phyloP scores from a whole-genome alignment of 1,140 invertebrate species.

The Pectinophora gossypiella region DNA sequence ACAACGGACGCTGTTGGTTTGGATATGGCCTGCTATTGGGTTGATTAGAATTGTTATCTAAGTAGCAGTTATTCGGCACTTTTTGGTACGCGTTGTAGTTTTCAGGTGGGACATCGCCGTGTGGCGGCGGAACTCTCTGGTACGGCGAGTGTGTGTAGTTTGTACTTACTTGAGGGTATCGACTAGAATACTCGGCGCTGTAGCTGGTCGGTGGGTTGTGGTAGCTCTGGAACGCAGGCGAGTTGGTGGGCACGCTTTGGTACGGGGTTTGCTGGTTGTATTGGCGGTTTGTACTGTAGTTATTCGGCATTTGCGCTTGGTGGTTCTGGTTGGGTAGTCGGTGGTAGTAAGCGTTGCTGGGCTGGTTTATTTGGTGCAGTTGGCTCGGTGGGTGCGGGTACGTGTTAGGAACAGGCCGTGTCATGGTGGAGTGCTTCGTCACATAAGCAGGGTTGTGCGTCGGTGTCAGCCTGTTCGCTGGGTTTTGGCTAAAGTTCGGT shows the following conservation, averaged over 20 bases:
- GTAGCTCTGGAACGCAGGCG: conserved; percentile 62
- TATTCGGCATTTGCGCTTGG: conserved; percentile 10
- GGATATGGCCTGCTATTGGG: conserved; percentile 45
- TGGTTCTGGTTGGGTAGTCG: conserved; percentile 35
- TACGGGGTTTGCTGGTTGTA: conserved; percentile 48
- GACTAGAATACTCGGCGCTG: conserved; percentile 67
- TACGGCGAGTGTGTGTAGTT: conserved; percentile 70
- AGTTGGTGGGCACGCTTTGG: conserved; percentile 70
- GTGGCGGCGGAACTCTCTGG: conserved; percentile 75
- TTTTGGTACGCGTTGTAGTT: conserved; percentile 61
- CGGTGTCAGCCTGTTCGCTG: conserved; percentile 57
- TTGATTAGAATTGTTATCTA: conserved; percentile 39
- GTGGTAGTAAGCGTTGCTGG: conserved; percentile 55
- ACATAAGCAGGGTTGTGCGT: conserved; percentile 47
- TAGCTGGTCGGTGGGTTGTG: conserved; percentile 67
- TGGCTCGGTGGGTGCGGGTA: conserved; percentile 57
- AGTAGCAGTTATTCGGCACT: conserved; percentile 44
- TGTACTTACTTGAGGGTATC: conserved; percentile 49
- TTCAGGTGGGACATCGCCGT: conserved; percentile 60
- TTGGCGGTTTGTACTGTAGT: conserved; percentile 38
- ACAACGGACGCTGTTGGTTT: conserved; percentile 43
- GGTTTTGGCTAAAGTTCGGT: conserved; percentile 61
- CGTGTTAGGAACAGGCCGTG: conserved; percentile 49
- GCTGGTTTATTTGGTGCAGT: conserved; percentile 43
- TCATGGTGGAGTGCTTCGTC: conserved; percentile 43